Evolutionary conservation across 1,140 invertebrate genomes (phyloP), one percentile per base, ranked within the genome.

Genomic region (Nebria ingens): DNA sequence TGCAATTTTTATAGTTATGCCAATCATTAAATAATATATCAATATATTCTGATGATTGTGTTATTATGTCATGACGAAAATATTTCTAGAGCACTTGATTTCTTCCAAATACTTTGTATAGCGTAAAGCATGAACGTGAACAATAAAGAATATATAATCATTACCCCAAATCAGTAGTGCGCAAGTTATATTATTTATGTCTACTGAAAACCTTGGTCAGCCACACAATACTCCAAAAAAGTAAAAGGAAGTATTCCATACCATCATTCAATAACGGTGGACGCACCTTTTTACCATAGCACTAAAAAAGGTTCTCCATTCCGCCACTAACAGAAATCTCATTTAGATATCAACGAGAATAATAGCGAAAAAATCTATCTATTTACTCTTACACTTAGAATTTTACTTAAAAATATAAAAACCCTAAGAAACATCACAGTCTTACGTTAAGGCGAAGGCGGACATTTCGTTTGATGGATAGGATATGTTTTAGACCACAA

Each of bases 341-440:
- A 12, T 11, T 12, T 6, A 12, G 40, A 17, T 12, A 45, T 34
- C 40, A 45, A 9, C 17, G n/a, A n/a, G 40, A 45, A 45, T 45
- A 45, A 45, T 45, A 45, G 40, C 40, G 40, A 45, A 45, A 45
- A 45, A 45, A 45, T 45, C 40, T 45, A 45, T 45, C 40, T 45
- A 17, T 34, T 34, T 34, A 34, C n/a, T 9, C 25, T 6, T 9
- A n/a, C 25, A 17, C 3, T 45, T 45, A 45, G 40, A 45, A 45
- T 45, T 45, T 45, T 45, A 45, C 40, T 45, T 9, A 45, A 45
- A 45, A 45, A 45, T 17, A 17, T 11, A 11, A 45, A 45, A 12
- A 29, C 13, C 25, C 25, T 6, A 4, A 29, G 13, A 29, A 29
- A 6, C 4, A 29, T 45, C 40, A 45, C 40, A 9, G 6, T 45